Conservation (phyloP, 1,140 invertebrate genomes). For the Aporrectodea caliginosa region DNA sequence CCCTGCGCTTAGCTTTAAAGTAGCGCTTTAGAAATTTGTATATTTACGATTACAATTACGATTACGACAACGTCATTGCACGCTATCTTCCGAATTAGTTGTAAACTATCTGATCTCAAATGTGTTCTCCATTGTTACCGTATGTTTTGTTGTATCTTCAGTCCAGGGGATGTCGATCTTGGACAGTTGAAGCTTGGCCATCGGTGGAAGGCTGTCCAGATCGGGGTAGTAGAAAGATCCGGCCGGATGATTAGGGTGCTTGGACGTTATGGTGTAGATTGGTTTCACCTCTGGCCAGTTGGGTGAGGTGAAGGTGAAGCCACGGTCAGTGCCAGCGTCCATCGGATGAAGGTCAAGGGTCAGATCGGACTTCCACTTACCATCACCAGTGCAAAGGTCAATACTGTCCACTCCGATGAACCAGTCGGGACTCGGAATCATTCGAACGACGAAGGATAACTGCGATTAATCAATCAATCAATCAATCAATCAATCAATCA, state of each 20-base stretch:
- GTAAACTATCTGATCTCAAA: neutral
- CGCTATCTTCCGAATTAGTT: too few species aligned
- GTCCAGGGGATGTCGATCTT: neutral
- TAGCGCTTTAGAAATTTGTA: neutral
- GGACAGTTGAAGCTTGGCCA: neutral
- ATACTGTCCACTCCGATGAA: conserved; percentile 29
- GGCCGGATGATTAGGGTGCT: conserved; percentile 17
- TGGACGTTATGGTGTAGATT: conserved; percentile 12
- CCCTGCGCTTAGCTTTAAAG: too few species aligned
- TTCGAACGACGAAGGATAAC: conserved; percentile 15
- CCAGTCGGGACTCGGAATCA: conserved; percentile 30
- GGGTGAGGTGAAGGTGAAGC: conserved; percentile 27
- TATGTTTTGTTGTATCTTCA: neutral
- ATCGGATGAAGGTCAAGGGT: conserved; percentile 11
- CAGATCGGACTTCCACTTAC: conserved; percentile 9
- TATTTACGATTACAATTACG: too few species aligned
- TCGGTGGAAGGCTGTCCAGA: neutral
- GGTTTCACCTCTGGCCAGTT: conserved; percentile 27
- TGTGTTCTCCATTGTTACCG: neutral
- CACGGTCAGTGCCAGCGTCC: conserved; percentile 26
- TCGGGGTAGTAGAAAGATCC: conserved; percentile 24
- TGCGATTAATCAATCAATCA: conserved; percentile 6
- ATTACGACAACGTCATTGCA: too few species aligned
- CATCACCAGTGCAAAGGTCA: conserved; percentile 13
- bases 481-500: neutral